Conservation (phyloP, 2,797 vertebrate genomes). For the Periparus ater region DNA sequence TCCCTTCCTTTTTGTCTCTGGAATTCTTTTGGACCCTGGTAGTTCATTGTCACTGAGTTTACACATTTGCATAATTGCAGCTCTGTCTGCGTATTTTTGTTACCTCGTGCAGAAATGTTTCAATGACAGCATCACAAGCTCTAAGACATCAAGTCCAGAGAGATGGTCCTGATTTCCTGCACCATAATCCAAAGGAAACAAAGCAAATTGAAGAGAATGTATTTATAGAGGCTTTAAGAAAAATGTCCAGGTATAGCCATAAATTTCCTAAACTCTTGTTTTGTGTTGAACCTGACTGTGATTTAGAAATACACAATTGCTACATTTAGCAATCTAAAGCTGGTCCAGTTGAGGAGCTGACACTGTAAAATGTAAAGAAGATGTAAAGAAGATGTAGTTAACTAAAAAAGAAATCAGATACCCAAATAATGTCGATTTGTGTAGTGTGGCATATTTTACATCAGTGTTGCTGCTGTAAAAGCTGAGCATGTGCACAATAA, state of each 20-base stretch:
- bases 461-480: neutral
- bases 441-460: neutral
- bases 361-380: neutral
- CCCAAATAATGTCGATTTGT: neutral
- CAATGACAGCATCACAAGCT: neutral
- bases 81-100: neutral
- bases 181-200: neutral
- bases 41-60: neutral
- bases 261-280: neutral
- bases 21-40: neutral
- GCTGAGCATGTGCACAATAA: conserved; percentile 7
- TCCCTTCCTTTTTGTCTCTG: neutral
- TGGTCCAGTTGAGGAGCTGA: neutral
- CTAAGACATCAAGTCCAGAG: neutral
- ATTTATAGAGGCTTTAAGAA: neutral
- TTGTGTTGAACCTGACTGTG: neutral
- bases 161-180: neutral
- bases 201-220: neutral
- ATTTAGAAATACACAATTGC: neutral
- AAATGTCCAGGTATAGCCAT: neutral
- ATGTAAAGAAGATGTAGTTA: neutral
- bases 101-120: neutral
- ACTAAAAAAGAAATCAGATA: neutral
- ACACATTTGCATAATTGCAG: neutral
- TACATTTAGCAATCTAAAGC: neutral